phyloP scores from a whole-genome alignment of 2,113 vertebrate genomes.

The Balaenoptera acutorostrata region DNA sequence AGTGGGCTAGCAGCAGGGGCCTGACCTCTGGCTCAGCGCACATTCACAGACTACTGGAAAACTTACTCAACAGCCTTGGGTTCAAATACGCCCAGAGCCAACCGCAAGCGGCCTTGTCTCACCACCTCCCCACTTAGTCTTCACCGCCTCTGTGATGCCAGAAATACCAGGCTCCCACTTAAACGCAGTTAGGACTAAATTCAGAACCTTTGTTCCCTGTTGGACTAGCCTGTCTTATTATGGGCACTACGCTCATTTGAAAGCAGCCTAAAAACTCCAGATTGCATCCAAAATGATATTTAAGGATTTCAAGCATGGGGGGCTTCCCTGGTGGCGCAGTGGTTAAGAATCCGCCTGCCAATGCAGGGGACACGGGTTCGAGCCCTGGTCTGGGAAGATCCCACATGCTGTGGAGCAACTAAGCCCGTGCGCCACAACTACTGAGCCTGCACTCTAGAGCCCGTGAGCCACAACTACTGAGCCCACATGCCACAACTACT shows the following conservation, averaged over 20 bases:
- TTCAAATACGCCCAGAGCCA: not conserved
- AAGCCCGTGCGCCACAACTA: no score
- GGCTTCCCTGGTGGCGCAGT: no score
- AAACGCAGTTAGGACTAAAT: not conserved
- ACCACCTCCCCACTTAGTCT: rapidly evolving
- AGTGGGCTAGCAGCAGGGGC: rapidly evolving
- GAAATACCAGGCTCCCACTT: not conserved
- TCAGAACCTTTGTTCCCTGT: not conserved
- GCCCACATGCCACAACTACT: rapidly evolving
- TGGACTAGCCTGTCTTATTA: rapidly evolving
- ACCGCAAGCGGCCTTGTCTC: not conserved
- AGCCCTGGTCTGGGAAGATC: no score
- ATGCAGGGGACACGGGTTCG: no score
- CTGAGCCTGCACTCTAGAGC: no score
- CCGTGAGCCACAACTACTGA: no score
- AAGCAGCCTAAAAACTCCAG: not conserved
- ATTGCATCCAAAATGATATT: no score
- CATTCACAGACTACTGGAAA: rapidly evolving
- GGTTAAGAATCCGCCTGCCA: no score
- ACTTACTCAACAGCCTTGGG: rapidly evolving
- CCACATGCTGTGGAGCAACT: no score
- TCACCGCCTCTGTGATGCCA: no score
- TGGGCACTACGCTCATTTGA: rapidly evolving
- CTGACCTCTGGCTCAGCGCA: rapidly evolving
- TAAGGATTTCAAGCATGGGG: not conserved